Evolutionary conservation across 2,797 vertebrate genomes (phyloP).

Genomic region (Perodicticus potto): DNA sequence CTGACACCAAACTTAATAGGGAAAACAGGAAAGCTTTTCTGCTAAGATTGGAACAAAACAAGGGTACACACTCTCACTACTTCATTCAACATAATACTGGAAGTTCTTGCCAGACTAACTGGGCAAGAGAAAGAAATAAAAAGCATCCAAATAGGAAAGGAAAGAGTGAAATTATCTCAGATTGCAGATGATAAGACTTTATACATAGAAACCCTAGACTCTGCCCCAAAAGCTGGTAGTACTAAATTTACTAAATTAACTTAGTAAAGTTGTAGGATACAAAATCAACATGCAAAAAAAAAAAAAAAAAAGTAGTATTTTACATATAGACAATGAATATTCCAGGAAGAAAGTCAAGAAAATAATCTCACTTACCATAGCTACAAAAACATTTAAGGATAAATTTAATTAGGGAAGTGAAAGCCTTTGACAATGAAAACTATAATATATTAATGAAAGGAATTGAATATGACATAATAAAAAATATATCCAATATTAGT

Average conservation of each 20-base stretch:
- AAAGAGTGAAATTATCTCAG: not conserved
- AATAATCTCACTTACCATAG: not conserved
- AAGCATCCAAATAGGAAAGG: not conserved
- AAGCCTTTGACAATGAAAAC: not conserved
- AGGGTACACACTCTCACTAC: not conserved
- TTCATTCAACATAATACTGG: not conserved
- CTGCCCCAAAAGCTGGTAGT: not conserved
- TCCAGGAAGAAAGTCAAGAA: not conserved
- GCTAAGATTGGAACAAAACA: not conserved
- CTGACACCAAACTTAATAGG: not conserved
- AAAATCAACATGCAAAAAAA: not conserved
- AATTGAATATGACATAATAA: not conserved
- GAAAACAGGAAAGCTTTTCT: not conserved
- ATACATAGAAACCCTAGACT: not conserved
- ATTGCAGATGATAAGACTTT: not conserved
- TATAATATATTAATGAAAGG: not conserved
- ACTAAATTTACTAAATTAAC: not conserved
- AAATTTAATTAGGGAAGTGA: not conserved
- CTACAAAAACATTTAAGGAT: no score
- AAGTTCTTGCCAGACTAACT: not conserved
- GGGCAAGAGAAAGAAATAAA: not conserved
- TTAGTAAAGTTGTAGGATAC: not conserved
- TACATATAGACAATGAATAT: not conserved
- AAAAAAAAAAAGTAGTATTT: not conserved
- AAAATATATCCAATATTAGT: not conserved